These are phyloP conservation scores for Holotrichia oblita DNA, from an alignment of 1,140 invertebrate genomes.

Conservation along the genomic window DNA sequence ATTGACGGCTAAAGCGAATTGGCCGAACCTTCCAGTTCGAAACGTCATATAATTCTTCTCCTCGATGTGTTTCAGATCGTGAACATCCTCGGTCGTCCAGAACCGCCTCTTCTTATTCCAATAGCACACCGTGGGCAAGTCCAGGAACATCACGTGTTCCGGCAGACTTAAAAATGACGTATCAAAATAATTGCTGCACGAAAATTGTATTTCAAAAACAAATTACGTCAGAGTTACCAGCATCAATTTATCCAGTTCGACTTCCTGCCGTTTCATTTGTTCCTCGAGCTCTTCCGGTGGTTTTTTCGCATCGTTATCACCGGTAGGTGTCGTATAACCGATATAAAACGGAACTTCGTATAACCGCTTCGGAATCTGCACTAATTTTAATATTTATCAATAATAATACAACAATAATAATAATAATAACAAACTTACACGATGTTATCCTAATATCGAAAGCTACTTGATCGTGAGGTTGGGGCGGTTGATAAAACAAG, in stretches of 20 bases:
- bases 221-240: slow-evolving; percentile 76
- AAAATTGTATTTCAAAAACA: background rate
- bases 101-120: slow-evolving; percentile 71
- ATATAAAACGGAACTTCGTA: slow-evolving; percentile 72
- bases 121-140: slow-evolving; percentile 80
- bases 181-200: slow-evolving; percentile 32
- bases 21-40: slow-evolving; percentile 76
- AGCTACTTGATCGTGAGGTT: slow-evolving; percentile 65
- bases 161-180: slow-evolving; percentile 59
- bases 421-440: slow-evolving; percentile 56
- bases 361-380: slow-evolving; percentile 73
- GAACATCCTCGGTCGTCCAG: slow-evolving; percentile 81
- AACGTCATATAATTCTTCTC: slow-evolving; percentile 81
- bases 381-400: too few relatives aligned
- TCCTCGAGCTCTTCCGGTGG: slow-evolving; percentile 83
- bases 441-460: slow-evolving; percentile 61
- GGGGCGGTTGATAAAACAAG: slow-evolving; percentile 72
- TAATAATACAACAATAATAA: background rate
- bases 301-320: slow-evolving; percentile 64
- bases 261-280: slow-evolving; percentile 78
- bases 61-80: slow-evolving; percentile 85
- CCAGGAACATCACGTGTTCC: slow-evolving; percentile 81
- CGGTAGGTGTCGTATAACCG: slow-evolving; percentile 67
- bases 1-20: slow-evolving; percentile 77
- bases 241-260: slow-evolving; percentile 76